Base-by-base conservation (phyloP, 2,113 vertebrate genomes). In the Choloepus hoffmanni region DNA sequence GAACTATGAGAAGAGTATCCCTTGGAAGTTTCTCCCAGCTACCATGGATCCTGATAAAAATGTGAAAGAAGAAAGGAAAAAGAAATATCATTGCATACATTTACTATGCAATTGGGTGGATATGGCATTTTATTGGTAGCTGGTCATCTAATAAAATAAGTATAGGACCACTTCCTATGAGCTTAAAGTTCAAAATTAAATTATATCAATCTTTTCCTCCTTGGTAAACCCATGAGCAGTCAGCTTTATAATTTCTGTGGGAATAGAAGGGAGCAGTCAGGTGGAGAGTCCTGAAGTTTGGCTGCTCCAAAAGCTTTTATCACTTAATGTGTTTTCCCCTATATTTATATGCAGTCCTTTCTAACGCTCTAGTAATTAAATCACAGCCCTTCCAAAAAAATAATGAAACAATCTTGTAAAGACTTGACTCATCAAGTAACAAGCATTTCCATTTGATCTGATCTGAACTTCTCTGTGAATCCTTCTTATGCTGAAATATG, bases 121-220 rank as follows among this genome's bases (percentile, higher is more conserved):
- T 78, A 30, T 55, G 21, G 26, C 40, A 48, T 19, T 88, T 76
- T 89, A 83, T 26, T 82, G 43, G 21, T 50, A 89, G 13, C 10
- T 85, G 43, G 9, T 79, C 18, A 74, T 36, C 43, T 86, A 94
- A 81, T 74, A 79, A 94, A 92, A 67, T 26, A 68, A 78, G 82
- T 73, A 81, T 33, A 40, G 12, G 1, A 16, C 8, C 30, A 73
- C 13, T 55, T 48, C 28, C 13, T 72, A 50, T 33, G 21, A 88
- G 68, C 21, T 86, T 84, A 48, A 74, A 92, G 6, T 30, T 95
- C 15, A 94, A 79, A 97, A 72, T 78, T 91, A 89, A 90, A 76
- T 55, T 48, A 72, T 70, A 77, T 43, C 23, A 81, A n/a, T 2
- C 14, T 87, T 62, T 67, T 74, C 24, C 84, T 72, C 23, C 10